Evolutionary conservation across 2,113 vertebrate genomes (phyloP).

Genomic region (Ictalurus punctatus): DNA sequence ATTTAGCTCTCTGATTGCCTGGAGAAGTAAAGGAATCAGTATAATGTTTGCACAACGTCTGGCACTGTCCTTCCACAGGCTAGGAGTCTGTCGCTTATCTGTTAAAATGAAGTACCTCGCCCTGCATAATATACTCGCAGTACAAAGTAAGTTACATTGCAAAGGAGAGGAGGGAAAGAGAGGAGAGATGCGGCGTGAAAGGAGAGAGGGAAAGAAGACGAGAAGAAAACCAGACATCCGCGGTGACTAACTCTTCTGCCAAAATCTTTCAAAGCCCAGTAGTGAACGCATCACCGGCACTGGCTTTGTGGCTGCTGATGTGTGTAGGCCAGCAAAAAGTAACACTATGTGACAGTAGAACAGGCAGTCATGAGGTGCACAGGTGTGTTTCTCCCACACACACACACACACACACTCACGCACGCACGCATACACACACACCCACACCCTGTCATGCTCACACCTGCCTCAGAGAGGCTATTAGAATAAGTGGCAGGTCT

Average conservation of each 20-base stretch:
- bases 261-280: slow-evolving; percentile 1
- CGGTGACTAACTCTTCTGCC: neutral
- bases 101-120: slow-evolving; percentile 4
- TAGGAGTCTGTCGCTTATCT: slow-evolving; percentile 14
- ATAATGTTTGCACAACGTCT: neutral
- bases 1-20: neutral
- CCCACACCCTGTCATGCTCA: slow-evolving; percentile 50
- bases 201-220: neutral
- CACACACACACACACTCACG: slow-evolving; percentile 21
- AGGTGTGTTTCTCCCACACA: slow-evolving; percentile 34
- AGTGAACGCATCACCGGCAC: slow-evolving; percentile 12
- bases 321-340: slow-evolving; percentile 18
- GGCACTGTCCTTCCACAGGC: slow-evolving; percentile 4
- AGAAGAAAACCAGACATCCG: neutral
- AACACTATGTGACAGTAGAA: slow-evolving; percentile 44
- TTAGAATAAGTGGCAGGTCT: slow-evolving; percentile 73
- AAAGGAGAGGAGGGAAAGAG: neutral
- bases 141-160: slow-evolving; percentile 7
- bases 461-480: slow-evolving; percentile 70
- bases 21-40: slow-evolving; percentile 14
- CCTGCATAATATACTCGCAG: slow-evolving; percentile 10
- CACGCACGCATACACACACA: slow-evolving; percentile 29
- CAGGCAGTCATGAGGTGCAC: slow-evolving; percentile 31
- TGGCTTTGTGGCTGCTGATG: slow-evolving; percentile 25
- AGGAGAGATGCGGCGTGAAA: neutral